phyloP scores from a whole-genome alignment of 2,113 vertebrate genomes.

The Pachypanchax playfairii region DNA sequence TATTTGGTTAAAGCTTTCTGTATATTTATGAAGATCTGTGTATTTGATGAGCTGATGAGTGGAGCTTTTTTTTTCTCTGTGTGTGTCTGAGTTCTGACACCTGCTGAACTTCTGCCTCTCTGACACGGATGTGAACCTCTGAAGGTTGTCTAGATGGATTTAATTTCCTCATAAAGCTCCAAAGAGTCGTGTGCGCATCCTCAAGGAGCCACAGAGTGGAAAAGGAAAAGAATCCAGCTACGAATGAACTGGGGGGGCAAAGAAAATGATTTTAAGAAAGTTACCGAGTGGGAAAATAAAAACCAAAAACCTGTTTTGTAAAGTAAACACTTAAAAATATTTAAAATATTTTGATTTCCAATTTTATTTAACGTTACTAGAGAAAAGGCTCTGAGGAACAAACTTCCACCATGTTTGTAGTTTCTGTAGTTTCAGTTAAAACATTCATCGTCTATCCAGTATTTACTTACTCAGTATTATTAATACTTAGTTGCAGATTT shows the following conservation, averaged over 20 bases:
- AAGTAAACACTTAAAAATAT: not conserved
- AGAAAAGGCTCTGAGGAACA: not conserved
- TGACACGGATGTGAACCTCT: slow-evolving; percentile 23
- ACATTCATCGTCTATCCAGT: too few relatives aligned
- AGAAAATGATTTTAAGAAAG: not conserved
- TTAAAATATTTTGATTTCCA: not conserved
- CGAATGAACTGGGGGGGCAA: not conserved
- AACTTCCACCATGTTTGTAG: too few relatives aligned
- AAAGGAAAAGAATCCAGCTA: not conserved
- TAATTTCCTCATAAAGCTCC: slow-evolving; percentile 56
- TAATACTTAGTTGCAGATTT: too few relatives aligned
- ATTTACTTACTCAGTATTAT: too few relatives aligned
- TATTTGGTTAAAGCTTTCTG: slow-evolving; percentile 14
- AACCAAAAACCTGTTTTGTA: not conserved
- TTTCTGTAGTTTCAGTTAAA: too few relatives aligned
- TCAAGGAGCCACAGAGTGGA: not conserved
- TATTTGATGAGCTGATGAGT: slow-evolving; percentile 5
- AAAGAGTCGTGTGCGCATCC: not conserved
- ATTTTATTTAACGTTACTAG: not conserved
- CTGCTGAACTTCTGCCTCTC: slow-evolving; percentile 10
- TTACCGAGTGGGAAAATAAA: too few relatives aligned
- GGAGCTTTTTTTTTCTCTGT: not conserved
- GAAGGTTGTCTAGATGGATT: slow-evolving; percentile 16
- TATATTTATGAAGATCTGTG: slow-evolving; percentile 14
- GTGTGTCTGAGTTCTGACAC: slow-evolving; percentile 15